These are phyloP conservation scores for Cheiracanthium punctorium DNA, from an alignment of 2,888 invertebrate genomes.

Conservation along the genomic window DNA sequence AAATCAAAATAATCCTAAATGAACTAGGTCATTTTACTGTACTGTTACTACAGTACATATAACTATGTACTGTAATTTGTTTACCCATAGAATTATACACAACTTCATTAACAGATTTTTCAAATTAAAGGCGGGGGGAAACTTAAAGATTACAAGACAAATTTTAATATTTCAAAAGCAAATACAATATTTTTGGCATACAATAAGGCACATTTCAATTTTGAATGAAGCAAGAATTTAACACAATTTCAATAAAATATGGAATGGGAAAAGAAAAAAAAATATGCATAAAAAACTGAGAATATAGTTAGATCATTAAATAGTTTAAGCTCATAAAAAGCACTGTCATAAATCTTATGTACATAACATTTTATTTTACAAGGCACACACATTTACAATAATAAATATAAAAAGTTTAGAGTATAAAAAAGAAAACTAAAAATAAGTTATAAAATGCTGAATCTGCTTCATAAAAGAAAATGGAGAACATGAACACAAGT, in stretches of 20 bases:
- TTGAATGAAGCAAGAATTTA: background rate
- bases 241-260: background rate
- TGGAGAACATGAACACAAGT: background rate
- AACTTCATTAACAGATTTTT: too few species aligned
- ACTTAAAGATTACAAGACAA: background rate
- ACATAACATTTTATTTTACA: background rate
- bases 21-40: too few species aligned
- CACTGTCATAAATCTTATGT: background rate
- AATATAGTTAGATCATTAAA: background rate
- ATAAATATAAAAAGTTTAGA: background rate
- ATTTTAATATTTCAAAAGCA: background rate
- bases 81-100: too few species aligned
- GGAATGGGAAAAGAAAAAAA: background rate
- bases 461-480: background rate
- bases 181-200: background rate
- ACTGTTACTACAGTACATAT: too few species aligned
- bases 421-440: too few species aligned
- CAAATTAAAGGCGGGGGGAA: too few species aligned
- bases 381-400: constrained; percentile 3
- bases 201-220: constrained; percentile 5
- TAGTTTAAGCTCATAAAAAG: background rate
- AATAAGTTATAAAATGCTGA: background rate
- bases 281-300: too few species aligned
- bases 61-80: too few species aligned
- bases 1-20: too few species aligned